Evolutionary conservation across 2,113 vertebrate genomes (phyloP), one percentile per base, ranked within the genome.

Genomic region (Argyrosomus japonicus): DNA sequence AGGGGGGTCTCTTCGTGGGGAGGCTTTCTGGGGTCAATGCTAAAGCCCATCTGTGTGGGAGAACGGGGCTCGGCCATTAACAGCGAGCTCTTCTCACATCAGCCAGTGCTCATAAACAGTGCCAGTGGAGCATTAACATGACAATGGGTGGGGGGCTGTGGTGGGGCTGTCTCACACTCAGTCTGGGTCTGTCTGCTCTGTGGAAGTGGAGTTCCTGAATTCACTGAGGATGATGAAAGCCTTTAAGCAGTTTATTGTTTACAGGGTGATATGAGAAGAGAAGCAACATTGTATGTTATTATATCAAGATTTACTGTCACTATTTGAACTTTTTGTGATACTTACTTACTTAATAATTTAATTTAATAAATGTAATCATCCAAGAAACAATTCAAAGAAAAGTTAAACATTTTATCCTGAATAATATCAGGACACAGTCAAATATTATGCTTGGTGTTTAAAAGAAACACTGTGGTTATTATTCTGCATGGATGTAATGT

Each of bases 81-180:
- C 94, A 91, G 88, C 87, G 85, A 93, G 91, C 89, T 91, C 90
- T 93, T 94, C 92, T 94, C 92, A 94, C 90, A 90, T 93, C 82
- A 88, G 86, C 87, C 94, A 91, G 83, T 65, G 88, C 93, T 93
- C 88, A 69, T 86, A 89, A 88, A 87, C 91, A 87, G 82, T 91
- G 93, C 92, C 92, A 94, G 89, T 83, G 85, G 87, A 77, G 77
- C 77, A 95, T 96, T 95, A 95, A 91, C 95, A 96, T 96, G 86
- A 96, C 95, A 96, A 96, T 92, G 68, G 86, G 45, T 56, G 62
- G 69, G 81, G 77, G 85, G 78, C 40, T 75, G 77, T 40, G 82
- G 48, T 56, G 90, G 83, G 82, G 70, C 68, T 75, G 88, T 83
- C 82, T 93, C 82, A 12, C 86, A 64, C 75, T 85, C 81, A 76